phyloP scores from a whole-genome alignment of 2,888 invertebrate genomes.

The Leucozona laternaria region DNA sequence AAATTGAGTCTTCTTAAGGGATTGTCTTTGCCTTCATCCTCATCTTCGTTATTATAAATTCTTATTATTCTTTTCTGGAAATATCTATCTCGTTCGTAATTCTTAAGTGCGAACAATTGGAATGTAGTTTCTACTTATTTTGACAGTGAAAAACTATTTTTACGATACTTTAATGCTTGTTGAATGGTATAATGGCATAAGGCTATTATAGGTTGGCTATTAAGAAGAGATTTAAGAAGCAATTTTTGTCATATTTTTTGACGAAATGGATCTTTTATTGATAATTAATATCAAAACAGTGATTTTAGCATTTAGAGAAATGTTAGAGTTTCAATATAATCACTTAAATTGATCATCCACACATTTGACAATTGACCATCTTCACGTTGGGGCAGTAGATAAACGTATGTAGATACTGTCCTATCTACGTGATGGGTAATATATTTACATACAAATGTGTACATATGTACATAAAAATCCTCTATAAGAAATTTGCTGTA shows the following conservation, averaged over 20 bases:
- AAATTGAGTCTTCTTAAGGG: constrained; percentile 52
- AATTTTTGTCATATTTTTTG: constrained; percentile 32
- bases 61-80: neutral
- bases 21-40: neutral
- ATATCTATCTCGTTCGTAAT: constrained; percentile 1
- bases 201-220: constrained; percentile 62
- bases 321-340: no score
- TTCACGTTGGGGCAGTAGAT: no score
- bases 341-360: no score
- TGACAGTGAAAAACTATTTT: constrained; percentile 60
- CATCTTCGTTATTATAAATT: neutral
- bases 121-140: constrained; percentile 56
- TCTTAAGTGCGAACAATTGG: constrained; percentile 52
- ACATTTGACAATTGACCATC: no score
- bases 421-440: no score
- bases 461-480: no score
- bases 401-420: no score
- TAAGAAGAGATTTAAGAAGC: constrained; percentile 57
- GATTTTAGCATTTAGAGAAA: no score
- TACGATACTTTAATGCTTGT: constrained; percentile 6
- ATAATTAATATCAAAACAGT: no score
- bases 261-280: no score
- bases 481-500: no score
- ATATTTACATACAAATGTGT: no score
- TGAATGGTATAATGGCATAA: constrained; percentile 55